Percentiles rank a stretch among this genome's conserved stretches.
phyloP scores from a whole-genome alignment of 2,113 vertebrate species.

The Anthoscopus minutus region DNA sequence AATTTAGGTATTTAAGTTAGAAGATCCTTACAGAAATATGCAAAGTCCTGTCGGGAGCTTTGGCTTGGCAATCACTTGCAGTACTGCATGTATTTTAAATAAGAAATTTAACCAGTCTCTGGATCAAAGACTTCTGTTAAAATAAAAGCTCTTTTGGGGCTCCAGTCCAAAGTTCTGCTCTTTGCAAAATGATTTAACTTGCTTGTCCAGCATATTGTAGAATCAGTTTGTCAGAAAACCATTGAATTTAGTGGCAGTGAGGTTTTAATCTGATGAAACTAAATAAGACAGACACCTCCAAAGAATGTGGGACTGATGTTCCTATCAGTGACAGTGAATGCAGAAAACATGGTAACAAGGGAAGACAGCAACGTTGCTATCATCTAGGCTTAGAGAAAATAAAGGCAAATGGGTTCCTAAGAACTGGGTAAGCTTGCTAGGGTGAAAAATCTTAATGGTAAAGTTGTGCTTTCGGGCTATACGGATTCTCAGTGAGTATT shows the following conservation, averaged over 20 bases:
- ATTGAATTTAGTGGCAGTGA: not conserved
- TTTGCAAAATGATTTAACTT: not conserved
- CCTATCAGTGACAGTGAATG: not conserved
- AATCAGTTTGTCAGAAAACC: not conserved
- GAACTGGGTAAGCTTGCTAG: not conserved
- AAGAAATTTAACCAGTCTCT: not conserved
- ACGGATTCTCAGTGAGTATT: not conserved
- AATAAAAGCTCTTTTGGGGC: not conserved
- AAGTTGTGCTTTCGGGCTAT: not conserved
- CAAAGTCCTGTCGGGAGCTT: not conserved
- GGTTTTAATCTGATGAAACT: not conserved
- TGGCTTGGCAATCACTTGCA: not conserved
- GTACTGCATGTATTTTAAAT: not conserved
- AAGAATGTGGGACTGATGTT: not conserved
- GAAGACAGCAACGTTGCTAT: not conserved
- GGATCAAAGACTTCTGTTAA: not conserved
- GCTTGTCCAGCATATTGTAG: not conserved
- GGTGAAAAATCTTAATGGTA: not conserved
- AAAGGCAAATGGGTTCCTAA: not conserved
- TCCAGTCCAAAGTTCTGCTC: not conserved
- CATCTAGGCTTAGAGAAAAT: not conserved
- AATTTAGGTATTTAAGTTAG: not conserved
- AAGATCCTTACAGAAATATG: not conserved
- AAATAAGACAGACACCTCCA: not conserved
- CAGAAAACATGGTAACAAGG: not conserved